Percentiles rank a stretch among this genome's conserved stretches.
Evolutionary conservation across 2,113 vertebrate genomes (phyloP).

Genomic region (Rhinolophus ferrumequinum): DNA sequence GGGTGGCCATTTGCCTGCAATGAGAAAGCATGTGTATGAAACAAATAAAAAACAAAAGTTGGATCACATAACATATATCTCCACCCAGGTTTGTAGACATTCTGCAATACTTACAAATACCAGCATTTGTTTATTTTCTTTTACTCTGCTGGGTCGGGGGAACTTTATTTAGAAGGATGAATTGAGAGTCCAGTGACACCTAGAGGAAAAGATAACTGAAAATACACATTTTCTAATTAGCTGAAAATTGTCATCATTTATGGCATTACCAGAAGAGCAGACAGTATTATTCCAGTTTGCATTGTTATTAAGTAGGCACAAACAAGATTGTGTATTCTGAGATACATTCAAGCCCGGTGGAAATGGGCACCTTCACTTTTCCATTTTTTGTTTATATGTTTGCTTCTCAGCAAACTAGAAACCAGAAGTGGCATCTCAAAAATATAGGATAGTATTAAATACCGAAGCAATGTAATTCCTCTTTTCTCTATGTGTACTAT

Average conservation of each 20-base stretch:
- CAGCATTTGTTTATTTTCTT: conserved; percentile 36
- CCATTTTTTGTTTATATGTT: neutral
- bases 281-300: neutral
- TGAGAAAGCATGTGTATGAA: conserved; percentile 19
- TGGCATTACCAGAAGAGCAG: conserved; percentile 10
- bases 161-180: conserved; percentile 39
- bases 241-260: conserved; percentile 34
- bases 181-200: conserved; percentile 1
- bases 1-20: neutral
- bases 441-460: neutral
- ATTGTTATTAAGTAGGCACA: conserved; percentile 43
- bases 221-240: neutral
- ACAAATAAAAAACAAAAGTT: conserved; percentile 10
- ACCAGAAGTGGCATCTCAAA: neutral
- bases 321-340: conserved; percentile 5
- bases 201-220: neutral
- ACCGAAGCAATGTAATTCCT: neutral
- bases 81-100: neutral
- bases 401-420: conserved; percentile 12
- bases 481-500: neutral
- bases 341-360: neutral
- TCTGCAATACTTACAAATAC: neutral
- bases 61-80: neutral
- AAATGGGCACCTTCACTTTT: neutral
- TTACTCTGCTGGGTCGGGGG: neutral